Base-by-base conservation (phyloP, 2,797 vertebrate genomes). In the Luscinia megarhynchos region DNA sequence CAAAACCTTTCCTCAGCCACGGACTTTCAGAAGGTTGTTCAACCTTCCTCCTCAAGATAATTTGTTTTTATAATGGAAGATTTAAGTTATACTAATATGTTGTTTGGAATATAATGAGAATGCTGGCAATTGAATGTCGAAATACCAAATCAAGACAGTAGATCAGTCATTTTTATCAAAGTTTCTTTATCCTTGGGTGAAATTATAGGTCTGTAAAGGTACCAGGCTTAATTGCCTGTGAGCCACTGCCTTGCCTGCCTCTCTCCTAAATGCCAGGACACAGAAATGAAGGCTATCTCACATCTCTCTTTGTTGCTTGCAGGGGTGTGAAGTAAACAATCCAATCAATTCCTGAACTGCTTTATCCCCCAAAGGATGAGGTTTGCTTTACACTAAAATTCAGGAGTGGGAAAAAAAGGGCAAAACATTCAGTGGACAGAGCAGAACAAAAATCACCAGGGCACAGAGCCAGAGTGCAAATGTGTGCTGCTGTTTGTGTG, bases 181-280 rank as follows among this genome's bases (percentile, higher is more conserved):
- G n/a, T 11, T 89, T 84, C 64, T 84, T 94, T 53, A 62, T 30
- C 57, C 7, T 59, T 87, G 32, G 22, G 50, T 79, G 68, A 94
- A 95, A 95, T 91, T 91, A 91, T 32, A 91, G 61, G 58, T 78
- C 76, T 96, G 64, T 54, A 82, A 91, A 90, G 20, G 58, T 64
- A 89, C 2, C 18, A 55, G 55, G 55, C 15, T 91, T 94, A 96
- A 95, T 79, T 89, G 50, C 22, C 43, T 54, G 38, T 34, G 62
- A 93, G 53, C 7, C 59, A 78, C 75, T 55, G 12, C 59, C 83
- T 69, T 78, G 67, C 10, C 59, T 95, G 75, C 34, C 54, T 75
- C 68, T 50, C 57, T 76, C 24, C 29, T 81, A 93, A 96, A 94
- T 50, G 62, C 79, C 89, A 67, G 14, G 72, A 55, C 72, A 54